phyloP scores from a whole-genome alignment of 2,888 invertebrate species.

The Patella depressa region DNA sequence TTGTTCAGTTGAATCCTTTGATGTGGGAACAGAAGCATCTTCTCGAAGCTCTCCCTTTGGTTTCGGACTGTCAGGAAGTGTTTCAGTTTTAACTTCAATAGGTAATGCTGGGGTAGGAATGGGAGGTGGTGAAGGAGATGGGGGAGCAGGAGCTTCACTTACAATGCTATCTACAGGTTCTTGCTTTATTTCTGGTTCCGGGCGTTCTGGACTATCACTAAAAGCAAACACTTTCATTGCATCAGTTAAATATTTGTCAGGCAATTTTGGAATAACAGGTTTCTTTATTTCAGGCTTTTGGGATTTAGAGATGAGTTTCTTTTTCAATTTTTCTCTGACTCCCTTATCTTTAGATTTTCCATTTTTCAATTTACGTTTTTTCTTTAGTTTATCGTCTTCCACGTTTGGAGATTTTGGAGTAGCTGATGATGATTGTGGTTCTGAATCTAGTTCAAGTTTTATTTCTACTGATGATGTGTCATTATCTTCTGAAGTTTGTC shows the following conservation, averaged over 20 bases:
- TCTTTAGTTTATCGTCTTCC: neutral
- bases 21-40: neutral
- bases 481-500: conserved; percentile 31
- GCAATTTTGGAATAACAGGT: conserved; percentile 6
- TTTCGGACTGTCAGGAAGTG: too few relatives aligned
- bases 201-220: conserved; percentile 19
- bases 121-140: neutral
- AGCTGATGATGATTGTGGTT: neutral
- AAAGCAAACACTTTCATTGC: conserved; percentile 22
- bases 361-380: neutral
- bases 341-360: conserved; percentile 1
- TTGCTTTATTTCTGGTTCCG: neutral
- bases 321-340: conserved; percentile 24
- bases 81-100: neutral
- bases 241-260: conserved; percentile 18
- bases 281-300: conserved; percentile 13
- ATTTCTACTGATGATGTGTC: neutral
- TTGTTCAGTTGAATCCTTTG: neutral
- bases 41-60: too few relatives aligned
- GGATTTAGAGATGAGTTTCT: conserved; percentile 22
- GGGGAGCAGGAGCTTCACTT: neutral
- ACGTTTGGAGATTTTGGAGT: neutral
- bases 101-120: neutral
- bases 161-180: neutral
- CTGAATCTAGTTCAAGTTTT: neutral